These are phyloP conservation scores for Theodoxus fluviatilis DNA, from an alignment of 2,888 invertebrate species.

Conservation along the genomic window DNA sequence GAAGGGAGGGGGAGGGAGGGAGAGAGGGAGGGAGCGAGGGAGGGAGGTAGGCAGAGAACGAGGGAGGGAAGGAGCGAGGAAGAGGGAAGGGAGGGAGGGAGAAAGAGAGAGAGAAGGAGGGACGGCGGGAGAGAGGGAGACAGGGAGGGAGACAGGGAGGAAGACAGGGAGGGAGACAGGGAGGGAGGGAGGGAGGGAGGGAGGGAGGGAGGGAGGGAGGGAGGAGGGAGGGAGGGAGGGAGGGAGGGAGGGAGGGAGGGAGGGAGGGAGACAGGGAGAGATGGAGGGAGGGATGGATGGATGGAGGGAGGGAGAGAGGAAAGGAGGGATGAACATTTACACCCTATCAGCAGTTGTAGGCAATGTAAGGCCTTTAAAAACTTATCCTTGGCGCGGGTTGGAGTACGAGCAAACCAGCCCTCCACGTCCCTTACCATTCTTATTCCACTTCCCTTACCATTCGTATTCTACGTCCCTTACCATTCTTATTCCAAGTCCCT, in stretches of 20 bases:
- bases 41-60: not conserved
- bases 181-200: constrained; percentile 1
- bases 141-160: not conserved
- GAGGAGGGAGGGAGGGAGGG: constrained; percentile 5
- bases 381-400: too few relatives aligned
- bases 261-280: constrained; percentile 6
- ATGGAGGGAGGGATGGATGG: not conserved
- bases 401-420: too few relatives aligned
- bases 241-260: constrained; percentile 10
- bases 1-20: not conserved
- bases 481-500: too few relatives aligned
- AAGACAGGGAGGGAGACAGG: not conserved
- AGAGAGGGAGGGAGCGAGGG: not conserved
- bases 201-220: constrained; percentile 10
- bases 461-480: too few relatives aligned
- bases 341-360: not conserved
- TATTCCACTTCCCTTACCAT: too few relatives aligned
- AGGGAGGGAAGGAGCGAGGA: not conserved
- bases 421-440: too few relatives aligned
- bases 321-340: constrained; percentile 12
- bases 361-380: too few relatives aligned
- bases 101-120: not conserved
- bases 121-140: not conserved
- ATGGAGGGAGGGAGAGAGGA: not conserved
- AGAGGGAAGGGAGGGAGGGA: not conserved